Conservation (phyloP, 2,797 vertebrate species). For the Melanotaenia pygmaea region DNA sequence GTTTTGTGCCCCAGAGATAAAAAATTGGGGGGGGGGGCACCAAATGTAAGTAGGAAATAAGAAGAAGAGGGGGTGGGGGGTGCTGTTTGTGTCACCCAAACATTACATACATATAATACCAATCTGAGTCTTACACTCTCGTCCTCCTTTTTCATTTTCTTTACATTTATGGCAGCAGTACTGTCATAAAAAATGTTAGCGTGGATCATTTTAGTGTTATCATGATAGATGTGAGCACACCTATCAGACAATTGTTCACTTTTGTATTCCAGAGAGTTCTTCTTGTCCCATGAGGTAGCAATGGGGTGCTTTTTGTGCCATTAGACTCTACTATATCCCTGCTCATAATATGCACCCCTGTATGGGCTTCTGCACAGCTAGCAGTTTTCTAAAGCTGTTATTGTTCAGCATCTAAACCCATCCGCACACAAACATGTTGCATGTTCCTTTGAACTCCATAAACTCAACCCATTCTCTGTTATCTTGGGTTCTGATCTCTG, state of each 20-base stretch:
- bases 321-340: conserved; percentile 51
- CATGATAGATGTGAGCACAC: conserved; percentile 33
- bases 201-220: conserved; percentile 6
- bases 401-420: conserved; percentile 48
- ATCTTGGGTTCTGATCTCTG: conserved; percentile 12
- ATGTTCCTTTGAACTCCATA: conserved; percentile 59
- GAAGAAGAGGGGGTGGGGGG: conserved; percentile 48
- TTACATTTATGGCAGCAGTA: background rate
- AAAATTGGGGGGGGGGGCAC: conserved; percentile 48
- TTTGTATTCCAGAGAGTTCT: conserved; percentile 71
- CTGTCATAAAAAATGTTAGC: conserved; percentile 47
- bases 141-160: conserved; percentile 16
- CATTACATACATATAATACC: conserved; percentile 73
- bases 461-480: conserved; percentile 33
- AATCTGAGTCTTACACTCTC: conserved; percentile 30
- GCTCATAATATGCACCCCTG: conserved; percentile 56
- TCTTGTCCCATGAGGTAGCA: conserved; percentile 55
- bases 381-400: conserved; percentile 67
- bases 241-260: conserved; percentile 26
- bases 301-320: conserved; percentile 63
- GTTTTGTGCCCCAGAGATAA: conserved; percentile 70
- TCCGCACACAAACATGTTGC: conserved; percentile 55
- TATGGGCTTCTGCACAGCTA: conserved; percentile 66
- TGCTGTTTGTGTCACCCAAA: conserved; percentile 61
- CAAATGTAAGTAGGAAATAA: conserved; percentile 58